Evolutionary conservation across 92 coral and sea anemone genomes (phyloP).

Genomic region (Paramuricea clavata): DNA sequence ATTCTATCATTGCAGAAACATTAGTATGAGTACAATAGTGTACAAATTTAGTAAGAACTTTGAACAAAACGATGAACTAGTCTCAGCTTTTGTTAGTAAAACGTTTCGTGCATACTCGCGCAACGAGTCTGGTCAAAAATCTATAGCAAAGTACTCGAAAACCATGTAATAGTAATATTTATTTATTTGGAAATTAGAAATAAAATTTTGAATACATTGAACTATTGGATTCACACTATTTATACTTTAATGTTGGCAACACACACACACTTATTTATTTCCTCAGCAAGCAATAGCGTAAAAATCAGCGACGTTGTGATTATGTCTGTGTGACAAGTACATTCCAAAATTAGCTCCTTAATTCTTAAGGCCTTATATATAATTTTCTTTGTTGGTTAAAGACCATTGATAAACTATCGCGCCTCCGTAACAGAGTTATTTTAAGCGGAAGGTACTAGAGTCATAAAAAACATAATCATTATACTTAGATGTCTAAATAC

Average conservation of each 20-base stretch:
- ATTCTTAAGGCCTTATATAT: too few species aligned
- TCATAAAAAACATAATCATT: too few species aligned
- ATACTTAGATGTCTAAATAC: background rate
- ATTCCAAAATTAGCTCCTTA: too few species aligned
- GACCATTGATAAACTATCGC: too few species aligned
- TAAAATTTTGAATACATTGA: background rate
- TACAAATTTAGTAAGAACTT: background rate
- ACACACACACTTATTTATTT: too few species aligned
- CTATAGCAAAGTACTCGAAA: background rate
- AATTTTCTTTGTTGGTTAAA: too few species aligned
- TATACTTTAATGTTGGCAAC: too few species aligned
- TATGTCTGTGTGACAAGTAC: too few species aligned
- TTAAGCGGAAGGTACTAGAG: too few species aligned
- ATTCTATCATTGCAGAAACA: background rate
- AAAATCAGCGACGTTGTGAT: too few species aligned
- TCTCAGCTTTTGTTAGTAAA: background rate
- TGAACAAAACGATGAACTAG: background rate
- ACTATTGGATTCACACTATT: background rate
- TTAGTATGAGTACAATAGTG: background rate
- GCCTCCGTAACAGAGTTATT: too few species aligned
- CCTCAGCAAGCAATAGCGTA: too few species aligned
- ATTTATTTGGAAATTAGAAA: background rate
- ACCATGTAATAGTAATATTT: background rate
- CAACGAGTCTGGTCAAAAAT: background rate
- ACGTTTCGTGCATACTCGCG: background rate